Percentiles rank a stretch among this genome's conserved stretches.
These are phyloP conservation scores for Garra rufa DNA, from an alignment of 2,113 vertebrate genomes.

Conservation along the genomic window DNA sequence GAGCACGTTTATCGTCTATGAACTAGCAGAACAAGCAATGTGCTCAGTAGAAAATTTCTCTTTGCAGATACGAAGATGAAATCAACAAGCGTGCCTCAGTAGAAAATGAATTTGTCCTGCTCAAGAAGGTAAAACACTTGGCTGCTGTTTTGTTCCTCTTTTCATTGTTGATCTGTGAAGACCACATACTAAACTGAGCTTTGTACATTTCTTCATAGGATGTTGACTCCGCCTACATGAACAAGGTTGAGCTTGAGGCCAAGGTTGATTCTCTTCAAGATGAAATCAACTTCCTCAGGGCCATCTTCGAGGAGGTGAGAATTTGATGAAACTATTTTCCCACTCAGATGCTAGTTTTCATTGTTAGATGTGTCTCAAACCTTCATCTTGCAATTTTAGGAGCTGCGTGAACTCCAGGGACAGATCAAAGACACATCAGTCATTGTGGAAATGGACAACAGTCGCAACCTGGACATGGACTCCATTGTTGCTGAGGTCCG, in stretches of 20 bases:
- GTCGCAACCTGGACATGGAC: conserved; percentile 84
- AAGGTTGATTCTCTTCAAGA: conserved; percentile 86
- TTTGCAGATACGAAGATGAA: conserved; percentile 90
- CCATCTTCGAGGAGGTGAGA: conserved; percentile 85
- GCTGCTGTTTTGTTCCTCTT: neutral
- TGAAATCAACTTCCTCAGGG: conserved; percentile 89
- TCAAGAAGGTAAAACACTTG: conserved; percentile 85
- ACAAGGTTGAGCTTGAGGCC: conserved; percentile 89
- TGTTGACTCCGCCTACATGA: conserved; percentile 90
- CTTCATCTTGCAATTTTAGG: conserved; percentile 69
- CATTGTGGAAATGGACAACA: conserved; percentile 89
- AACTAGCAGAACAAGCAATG: neutral
- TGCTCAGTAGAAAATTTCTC: neutral
- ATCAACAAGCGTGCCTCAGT: conserved; percentile 88
- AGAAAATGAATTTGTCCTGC: conserved; percentile 93
- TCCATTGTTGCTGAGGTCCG: conserved; percentile 86
- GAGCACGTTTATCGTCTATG: neutral
- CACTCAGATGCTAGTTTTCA: neutral
- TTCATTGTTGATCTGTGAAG: neutral
- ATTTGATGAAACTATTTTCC: neutral
- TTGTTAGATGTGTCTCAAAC: neutral
- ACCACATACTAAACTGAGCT: neutral
- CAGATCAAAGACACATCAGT: conserved; percentile 89
- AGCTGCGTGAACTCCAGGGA: conserved; percentile 80
- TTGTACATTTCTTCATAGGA: conserved; percentile 74